Base-by-base conservation (phyloP, 53 echinoderm and acorn worm species). In the Echinometra lucunter region DNA sequence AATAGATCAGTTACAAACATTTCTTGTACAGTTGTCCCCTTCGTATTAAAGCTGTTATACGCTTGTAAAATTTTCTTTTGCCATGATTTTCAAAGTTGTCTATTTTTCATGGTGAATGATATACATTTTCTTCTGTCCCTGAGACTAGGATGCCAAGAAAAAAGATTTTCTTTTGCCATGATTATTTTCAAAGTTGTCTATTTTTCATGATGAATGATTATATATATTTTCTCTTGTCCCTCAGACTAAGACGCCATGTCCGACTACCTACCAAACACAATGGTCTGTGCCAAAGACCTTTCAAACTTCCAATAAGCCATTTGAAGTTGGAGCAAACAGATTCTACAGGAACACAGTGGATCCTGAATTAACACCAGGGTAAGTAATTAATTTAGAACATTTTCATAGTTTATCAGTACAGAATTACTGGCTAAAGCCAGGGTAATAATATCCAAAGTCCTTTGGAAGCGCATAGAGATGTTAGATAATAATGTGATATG, bases 281-380 rank as follows among this genome's bases (percentile, higher is more conserved):
- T 96, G 94, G 74, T 96, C 97, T 0, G 94, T 69, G 3, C 97
- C 98, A 15, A 96, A 47, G 49, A 98, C 97, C 6, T 98, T 98
- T 93, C 75, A 83, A 23, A 55, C 97, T 1, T 96, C 96, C 49
- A 97, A 95, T 58, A 98, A 98, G 92, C 96, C 98, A 23, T 98
- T 98, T 78, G 96, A 98, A 57, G 97, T 96, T 7, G 98, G 98
- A 35, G 96, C 96, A 45, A 95, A 95, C 57, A 94, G 97, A 85
- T 97, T 98, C 56, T 96, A 96, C 92, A 95, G 95, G 88, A 94
- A 95, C 57, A 96, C 95, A 58, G 95, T 95, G 6, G 98, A 98
- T 75, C 97, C 98, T 19, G 98, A 98, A 58, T 74, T 98, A 40
- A 98, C 98, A 88, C 98, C 98, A 82, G 98, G 98, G 98, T 98